Evolutionary conservation across 2,888 invertebrate genomes (phyloP).

Genomic region (Pachydiplax longipennis): DNA sequence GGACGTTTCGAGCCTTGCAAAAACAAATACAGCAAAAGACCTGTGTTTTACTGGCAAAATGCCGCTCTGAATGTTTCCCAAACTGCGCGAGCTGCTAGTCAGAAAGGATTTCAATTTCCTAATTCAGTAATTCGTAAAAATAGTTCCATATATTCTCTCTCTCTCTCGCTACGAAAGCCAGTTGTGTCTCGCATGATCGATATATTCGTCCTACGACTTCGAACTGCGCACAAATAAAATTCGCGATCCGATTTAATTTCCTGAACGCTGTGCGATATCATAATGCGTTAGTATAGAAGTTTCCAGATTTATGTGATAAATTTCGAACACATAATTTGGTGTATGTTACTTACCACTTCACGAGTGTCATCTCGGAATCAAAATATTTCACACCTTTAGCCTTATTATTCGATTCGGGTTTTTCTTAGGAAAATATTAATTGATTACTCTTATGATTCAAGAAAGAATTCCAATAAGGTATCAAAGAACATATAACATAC

Average conservation of each 20-base stretch:
- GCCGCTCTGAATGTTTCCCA: neutral
- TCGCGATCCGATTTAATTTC: slow-evolving; percentile 1
- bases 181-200: neutral
- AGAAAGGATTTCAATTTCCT: slow-evolving; percentile 25
- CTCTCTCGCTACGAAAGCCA: neutral
- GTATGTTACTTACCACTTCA: no score
- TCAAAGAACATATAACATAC: no score
- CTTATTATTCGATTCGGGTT: no score
- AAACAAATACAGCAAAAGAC: neutral
- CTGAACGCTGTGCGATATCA: neutral
- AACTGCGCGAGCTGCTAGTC: neutral
- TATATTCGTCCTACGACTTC: neutral
- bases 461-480: no score
- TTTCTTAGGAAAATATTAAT: no score
- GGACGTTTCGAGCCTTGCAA: neutral
- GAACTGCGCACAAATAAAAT: neutral
- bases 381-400: no score
- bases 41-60: slow-evolving; percentile 32
- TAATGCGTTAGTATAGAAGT: no score
- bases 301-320: no score
- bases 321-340: no score
- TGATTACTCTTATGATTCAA: no score
- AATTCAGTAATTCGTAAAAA: slow-evolving; percentile 41
- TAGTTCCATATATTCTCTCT: neutral
- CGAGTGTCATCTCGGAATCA: no score